Percentiles rank a stretch among this genome's conserved stretches.
Evolutionary conservation across 2,113 vertebrate genomes (phyloP).

Genomic region (Rhabdomys dilectus): DNA sequence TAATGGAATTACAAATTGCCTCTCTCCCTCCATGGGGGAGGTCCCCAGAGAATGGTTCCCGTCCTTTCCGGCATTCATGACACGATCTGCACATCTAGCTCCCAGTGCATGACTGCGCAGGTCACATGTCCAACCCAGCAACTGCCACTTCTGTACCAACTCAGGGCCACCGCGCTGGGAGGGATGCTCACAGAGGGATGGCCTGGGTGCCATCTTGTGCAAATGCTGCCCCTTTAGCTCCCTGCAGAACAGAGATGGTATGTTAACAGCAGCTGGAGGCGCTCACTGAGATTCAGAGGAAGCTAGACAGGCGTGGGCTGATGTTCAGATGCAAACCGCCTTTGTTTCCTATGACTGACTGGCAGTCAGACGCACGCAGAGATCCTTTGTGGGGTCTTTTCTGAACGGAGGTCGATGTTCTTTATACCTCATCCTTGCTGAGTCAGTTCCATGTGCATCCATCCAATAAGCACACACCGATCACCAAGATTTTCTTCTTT

Average conservation of each 20-base stretch:
- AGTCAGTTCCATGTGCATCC: neutral
- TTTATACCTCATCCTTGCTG: neutral
- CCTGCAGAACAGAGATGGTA: conserved; percentile 54
- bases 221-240: conserved; percentile 64
- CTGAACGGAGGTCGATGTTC: neutral
- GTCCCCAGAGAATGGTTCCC: neutral
- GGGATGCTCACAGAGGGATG: too few species aligned
- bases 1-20: neutral
- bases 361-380: conserved; percentile 31
- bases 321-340: conserved; percentile 12
- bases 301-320: conserved; percentile 15
- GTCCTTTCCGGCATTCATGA: neutral
- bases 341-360: conserved; percentile 16
- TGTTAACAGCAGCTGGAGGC: conserved; percentile 60
- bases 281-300: conserved; percentile 70
- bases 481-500: neutral
- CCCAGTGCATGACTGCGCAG: conserved; percentile 66
- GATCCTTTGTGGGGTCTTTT: neutral
- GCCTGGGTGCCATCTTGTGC: conserved; percentile 67
- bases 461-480: neutral
- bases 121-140: conserved; percentile 70
- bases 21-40: neutral
- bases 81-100: conserved; percentile 25
- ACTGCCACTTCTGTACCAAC: conserved; percentile 62
- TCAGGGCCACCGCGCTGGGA: conserved; percentile 39